phyloP scores from a whole-genome alignment of 2,888 invertebrate species.

The Dynastes maya region DNA sequence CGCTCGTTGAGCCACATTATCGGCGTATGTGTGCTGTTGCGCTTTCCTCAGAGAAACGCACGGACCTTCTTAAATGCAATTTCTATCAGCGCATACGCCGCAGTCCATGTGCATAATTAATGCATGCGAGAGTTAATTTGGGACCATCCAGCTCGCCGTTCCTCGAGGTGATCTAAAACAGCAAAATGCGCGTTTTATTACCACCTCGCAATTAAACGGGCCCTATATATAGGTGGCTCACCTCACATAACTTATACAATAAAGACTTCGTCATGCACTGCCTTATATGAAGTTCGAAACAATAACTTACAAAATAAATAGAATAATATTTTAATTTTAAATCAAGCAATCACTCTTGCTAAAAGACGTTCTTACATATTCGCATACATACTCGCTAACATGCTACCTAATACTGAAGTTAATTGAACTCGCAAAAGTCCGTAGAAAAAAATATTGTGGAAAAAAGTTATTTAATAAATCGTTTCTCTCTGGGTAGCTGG shows the following conservation, averaged over 20 bases:
- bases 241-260: not conserved
- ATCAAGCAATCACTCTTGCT: no score
- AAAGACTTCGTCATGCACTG: not conserved
- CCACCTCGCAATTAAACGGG: slow-evolving; percentile 28
- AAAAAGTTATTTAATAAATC: no score
- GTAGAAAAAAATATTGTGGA: no score
- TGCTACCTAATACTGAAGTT: no score
- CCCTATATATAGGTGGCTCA: slow-evolving; percentile 1
- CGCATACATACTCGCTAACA: no score
- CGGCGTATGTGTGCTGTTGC: slow-evolving; percentile 22
- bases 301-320: no score
- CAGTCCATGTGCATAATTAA: slow-evolving; percentile 40
- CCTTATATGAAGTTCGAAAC: not conserved
- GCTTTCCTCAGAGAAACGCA: slow-evolving; percentile 23
- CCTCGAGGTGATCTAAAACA: slow-evolving; percentile 43
- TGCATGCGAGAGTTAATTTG: slow-evolving; percentile 41
- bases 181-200: slow-evolving; percentile 30
- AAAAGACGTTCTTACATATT: no score
- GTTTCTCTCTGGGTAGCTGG: no score
- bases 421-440: no score
- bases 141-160: slow-evolving; percentile 38
- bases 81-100: slow-evolving; percentile 30
- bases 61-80: slow-evolving; percentile 34
- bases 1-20: slow-evolving; percentile 44
- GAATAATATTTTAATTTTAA: no score